Base-by-base conservation (phyloP, 2,888 invertebrate species). In the Drosophila tripunctata region DNA sequence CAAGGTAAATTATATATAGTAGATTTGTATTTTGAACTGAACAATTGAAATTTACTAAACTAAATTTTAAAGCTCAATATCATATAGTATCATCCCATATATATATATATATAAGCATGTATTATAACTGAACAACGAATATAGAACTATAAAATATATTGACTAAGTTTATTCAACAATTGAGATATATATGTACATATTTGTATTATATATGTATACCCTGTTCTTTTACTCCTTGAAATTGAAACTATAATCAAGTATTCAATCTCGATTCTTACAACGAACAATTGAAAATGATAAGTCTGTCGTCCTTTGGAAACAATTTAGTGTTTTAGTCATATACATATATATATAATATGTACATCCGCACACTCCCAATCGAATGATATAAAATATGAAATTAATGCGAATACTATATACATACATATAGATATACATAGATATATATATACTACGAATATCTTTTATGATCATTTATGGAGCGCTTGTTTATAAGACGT, bases 281-380 rank as follows among this genome's bases (percentile, higher is more conserved):
- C 52, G 62, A 75, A 75, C 45, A 75, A 75, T 62, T 75, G 63
- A 58, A 72, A 70, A 44, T 54, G 27, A 75, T 70, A 72, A 72
- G 71, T 72, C 76, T 72, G 76, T 48, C 63, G 14, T 50, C 35
- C 45, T 50, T 63, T 48, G 45, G 50, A 38, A 67, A 8, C 27
- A 68, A 61, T 33, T 31, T 36, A 14, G n/a, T n/a, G n/a, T n/a
- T 58, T 64, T 64, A 64, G 52, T 65, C 71, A 70, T n/a, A n/a
- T n/a, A n/a, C n/a, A n/a, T n/a, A n/a, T n/a, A n/a, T n/a, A n/a
- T n/a, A n/a, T n/a, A n/a, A n/a, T n/a, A n/a, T n/a, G n/a, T n/a
- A n/a, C n/a, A n/a, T n/a, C n/a, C 43, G 31, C 47, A 41, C 45
- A 10, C 14, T 19, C 27, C 27, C 44, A 40, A n/a, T 38, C 30